These are phyloP conservation scores for Amblyopsis hoosieri DNA, from an alignment of 2,797 vertebrate genomes.

Conservation along the genomic window DNA sequence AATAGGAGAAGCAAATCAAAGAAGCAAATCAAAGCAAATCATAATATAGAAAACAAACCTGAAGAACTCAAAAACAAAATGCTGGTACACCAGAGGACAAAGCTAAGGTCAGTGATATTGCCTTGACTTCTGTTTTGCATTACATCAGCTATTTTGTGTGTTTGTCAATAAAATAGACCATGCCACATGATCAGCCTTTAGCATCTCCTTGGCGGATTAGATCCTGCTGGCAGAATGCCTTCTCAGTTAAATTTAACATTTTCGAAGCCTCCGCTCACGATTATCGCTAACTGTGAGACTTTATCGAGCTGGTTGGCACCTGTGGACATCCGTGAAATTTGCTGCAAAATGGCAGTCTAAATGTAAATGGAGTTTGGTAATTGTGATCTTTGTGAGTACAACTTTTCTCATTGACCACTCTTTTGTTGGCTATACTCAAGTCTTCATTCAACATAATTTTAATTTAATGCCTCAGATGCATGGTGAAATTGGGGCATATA, in stretches of 20 bases:
- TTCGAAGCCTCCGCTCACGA: conserved; percentile 54
- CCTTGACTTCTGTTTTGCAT: conserved; percentile 23
- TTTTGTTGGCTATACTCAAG: conserved; percentile 53
- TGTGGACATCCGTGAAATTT: conserved; percentile 72
- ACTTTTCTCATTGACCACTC: conserved; percentile 68
- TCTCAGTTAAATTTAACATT: conserved; percentile 67
- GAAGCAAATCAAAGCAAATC: conserved; percentile 1
- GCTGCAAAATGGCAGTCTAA: conserved; percentile 75
- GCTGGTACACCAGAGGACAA: conserved; percentile 8
- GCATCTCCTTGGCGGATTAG: conserved; percentile 60
- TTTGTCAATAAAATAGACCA: conserved; percentile 5
- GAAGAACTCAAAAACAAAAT: background rate
- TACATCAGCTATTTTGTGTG: conserved; percentile 17
- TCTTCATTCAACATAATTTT: conserved; percentile 53
- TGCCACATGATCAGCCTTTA: conserved; percentile 15
- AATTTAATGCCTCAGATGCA: conserved; percentile 52
- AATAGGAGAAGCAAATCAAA: background rate
- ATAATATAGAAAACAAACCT: conserved; percentile 12
- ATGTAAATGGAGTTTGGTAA: conserved; percentile 80
- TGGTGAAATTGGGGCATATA: conserved; percentile 44
- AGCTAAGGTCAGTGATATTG: conserved; percentile 8
- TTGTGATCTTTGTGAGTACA: conserved; percentile 72
- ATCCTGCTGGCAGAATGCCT: conserved; percentile 59
- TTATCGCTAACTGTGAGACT: conserved; percentile 67
- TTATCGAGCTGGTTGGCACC: conserved; percentile 67